Base-by-base conservation (phyloP, 2,888 invertebrate genomes). In the Sarcophaga carnaria region DNA sequence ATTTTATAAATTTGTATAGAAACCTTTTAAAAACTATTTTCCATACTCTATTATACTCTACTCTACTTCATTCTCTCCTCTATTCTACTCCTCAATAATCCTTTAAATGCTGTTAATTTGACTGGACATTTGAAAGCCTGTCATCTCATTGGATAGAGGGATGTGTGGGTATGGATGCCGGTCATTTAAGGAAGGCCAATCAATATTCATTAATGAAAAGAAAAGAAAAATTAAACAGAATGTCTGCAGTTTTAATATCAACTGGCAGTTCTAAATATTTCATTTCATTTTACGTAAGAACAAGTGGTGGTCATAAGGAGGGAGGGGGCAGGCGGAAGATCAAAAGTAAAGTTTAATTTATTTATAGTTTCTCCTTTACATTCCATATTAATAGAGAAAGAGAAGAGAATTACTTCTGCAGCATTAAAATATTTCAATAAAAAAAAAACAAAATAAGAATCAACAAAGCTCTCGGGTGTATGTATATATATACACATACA, bases 381-480 rank as follows among this genome's bases (percentile, higher is more conserved):
- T 10, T 71, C 0, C 45, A 17, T 49, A 49, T 11, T 49, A 49
- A 49, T 14, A 54, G 17, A 54, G 54, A 54, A 54, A 54, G 8
- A 54, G 17, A 49, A 49, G 4, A 14, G 17, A 54, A 54, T 14
- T 54, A 59, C n/a, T 54, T 75, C 63, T 74, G 45, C 72, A 72
- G 63, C 54, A 72, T 72, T 71, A 67, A 71, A 76, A 85, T 77
- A 49, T 66, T 76, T 70, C 17, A 66, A 25, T 67, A 60, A 67
- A 67, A 67, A 27, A 8, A 54, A 66, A 27, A 25, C 4, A n/a
- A 62, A 54, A 4, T 14, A 14, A 17, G 17, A 14, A 14, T 54
- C 54, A 54, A 17, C 54, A 54, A 54, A 54, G 12, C 17, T 14
- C 54, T 54, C 12, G 4, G 14, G 11, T 14, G 17, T 54, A 49